Evolutionary conservation across 2,888 invertebrate genomes (phyloP), one percentile per base, ranked within the genome.

Genomic region (Carabus problematicus): DNA sequence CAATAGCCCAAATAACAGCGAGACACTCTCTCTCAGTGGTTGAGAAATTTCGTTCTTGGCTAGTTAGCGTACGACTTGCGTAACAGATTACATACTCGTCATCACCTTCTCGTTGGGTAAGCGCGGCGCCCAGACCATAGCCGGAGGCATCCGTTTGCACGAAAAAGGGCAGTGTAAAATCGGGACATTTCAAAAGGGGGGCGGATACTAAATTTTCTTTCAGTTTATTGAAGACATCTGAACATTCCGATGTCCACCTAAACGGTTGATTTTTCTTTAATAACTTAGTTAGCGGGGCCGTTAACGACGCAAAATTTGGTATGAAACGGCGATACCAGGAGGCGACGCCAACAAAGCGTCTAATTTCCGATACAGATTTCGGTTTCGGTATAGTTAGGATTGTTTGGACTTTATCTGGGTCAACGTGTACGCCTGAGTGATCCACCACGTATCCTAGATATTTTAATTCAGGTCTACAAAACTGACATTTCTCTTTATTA

Each of bases 361-460:
- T 29, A 29, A 29, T 29, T 29, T 29, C 29, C 6, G 29, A 29
- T 2, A 29, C 29, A 29, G 29, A 29, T 29, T 29, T 29, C 3
- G 29, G 29, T n/a, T 29, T 2, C 2, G 29, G 29, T 29, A 29
- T 29, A 29, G 29, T 18, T n/a, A 62, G 47, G 16, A 72, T 73
- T 4, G 71, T 60, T 1, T n/a, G 12, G 0, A 71, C 64, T 45
- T 61, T 72, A 0, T 71, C 67, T 0, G 70, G 72, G 16, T 73
- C 69, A 0, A 71, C 67, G 1, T 68, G 64, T 8, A 73, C 19
- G 0, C 75, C 75, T 0, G 73, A 49, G 0, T 55, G 49, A 47
- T 72, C 70, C 7, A 78, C 73, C n/a, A n/a, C n/a, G 29, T n/a
- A n/a, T n/a, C n/a, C n/a, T n/a, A n/a, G 39, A 29, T 54, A 54